Evolutionary conservation across 2,797 vertebrate species (phyloP).

Genomic region (Linurgus olivaceus): DNA sequence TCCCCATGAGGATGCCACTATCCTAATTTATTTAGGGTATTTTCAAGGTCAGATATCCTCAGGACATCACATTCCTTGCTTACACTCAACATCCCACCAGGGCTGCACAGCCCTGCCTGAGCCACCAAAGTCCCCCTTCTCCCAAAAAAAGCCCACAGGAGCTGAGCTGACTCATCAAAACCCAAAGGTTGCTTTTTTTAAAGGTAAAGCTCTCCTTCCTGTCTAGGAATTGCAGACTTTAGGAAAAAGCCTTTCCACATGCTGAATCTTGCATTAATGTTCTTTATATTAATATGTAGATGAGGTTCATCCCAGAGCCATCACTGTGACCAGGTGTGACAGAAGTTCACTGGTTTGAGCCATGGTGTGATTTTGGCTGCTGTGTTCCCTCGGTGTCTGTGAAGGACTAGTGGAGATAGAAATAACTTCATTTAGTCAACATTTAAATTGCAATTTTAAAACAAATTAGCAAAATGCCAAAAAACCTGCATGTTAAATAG

Average conservation of each 20-base stretch:
- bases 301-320: neutral
- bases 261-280: neutral
- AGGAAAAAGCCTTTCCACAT: slow-evolving; percentile 19
- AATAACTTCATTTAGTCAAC: neutral
- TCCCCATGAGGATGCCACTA: neutral
- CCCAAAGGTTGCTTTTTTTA: neutral
- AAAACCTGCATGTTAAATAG: neutral
- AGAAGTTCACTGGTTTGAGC: neutral
- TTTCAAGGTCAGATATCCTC: neutral
- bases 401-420: neutral
- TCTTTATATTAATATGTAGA: neutral
- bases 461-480: neutral
- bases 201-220: slow-evolving; percentile 8
- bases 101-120: neutral
- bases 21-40: neutral
- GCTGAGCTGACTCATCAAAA: neutral
- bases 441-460: neutral
- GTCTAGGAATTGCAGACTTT: neutral
- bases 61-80: neutral
- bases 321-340: neutral
- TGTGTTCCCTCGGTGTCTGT: neutral
- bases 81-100: neutral
- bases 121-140: neutral
- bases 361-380: neutral
- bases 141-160: neutral